A percentile compares a stretch with the other conserved stretches of the same genome.
phyloP scores from a whole-genome alignment of 1,140 invertebrate species.

The Venturia canescens region DNA sequence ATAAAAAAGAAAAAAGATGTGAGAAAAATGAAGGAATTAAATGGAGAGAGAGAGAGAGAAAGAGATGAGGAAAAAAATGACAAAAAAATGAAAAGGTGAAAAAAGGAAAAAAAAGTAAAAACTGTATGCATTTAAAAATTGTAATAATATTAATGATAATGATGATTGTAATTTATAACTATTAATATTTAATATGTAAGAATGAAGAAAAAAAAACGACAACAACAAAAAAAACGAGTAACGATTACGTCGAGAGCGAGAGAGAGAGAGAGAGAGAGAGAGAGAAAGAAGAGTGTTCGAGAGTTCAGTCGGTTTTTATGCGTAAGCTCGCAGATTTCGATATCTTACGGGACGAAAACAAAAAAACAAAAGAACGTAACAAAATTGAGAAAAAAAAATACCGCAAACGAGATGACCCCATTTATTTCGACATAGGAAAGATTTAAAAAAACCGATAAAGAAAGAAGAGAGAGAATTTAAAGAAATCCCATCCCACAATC shows the following conservation, averaged over 20 bases:
- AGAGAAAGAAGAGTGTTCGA: neutral
- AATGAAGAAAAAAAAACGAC: slow-evolving; percentile 60
- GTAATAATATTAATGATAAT: slow-evolving; percentile 71
- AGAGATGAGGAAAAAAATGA: slow-evolving; percentile 1
- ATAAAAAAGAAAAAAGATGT: no score
- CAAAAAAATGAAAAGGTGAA: neutral
- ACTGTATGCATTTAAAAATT: slow-evolving; percentile 74
- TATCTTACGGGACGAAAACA: no score
- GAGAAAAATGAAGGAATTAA: no score
- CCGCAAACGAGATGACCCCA: neutral
- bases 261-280: slow-evolving; percentile 33
- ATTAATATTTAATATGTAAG: slow-evolving; percentile 74
- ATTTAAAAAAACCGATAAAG: slow-evolving; percentile 4
- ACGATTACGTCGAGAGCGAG: slow-evolving; percentile 11
- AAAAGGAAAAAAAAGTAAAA: slow-evolving; percentile 44
- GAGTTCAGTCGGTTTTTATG: no score
- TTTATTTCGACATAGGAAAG: neutral
- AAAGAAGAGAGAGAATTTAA: slow-evolving; percentile 33
- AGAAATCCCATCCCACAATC: neutral
- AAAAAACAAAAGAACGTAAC: no score
- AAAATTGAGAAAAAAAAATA: neutral
- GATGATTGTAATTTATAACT: slow-evolving; percentile 74
- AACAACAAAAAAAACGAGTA: slow-evolving; percentile 1
- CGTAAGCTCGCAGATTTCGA: no score
- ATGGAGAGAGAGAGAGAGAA: slow-evolving; percentile 33